These are phyloP conservation scores for Lepeophtheirus salmonis DNA, from an alignment of 1,140 invertebrate genomes.

Conservation along the genomic window DNA sequence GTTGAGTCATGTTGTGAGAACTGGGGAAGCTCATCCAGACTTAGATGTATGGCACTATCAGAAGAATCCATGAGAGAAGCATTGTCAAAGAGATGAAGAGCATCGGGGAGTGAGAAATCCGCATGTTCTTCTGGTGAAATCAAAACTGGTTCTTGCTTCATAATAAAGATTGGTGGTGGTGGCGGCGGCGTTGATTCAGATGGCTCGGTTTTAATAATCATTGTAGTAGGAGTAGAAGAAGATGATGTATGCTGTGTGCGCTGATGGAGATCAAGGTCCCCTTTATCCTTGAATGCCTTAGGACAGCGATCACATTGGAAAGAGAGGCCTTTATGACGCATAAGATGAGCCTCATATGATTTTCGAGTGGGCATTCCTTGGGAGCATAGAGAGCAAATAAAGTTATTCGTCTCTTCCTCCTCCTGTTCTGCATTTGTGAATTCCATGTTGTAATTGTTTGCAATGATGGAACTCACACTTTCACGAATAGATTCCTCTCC, in stretches of 20 bases:
- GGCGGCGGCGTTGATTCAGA: no score
- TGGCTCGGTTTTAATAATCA: no score
- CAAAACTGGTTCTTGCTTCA: conserved; percentile 16
- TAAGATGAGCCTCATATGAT: not conserved
- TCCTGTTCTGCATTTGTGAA: no score
- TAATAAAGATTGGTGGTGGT: no score
- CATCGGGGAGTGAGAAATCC: conserved; percentile 8
- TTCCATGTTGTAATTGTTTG: no score
- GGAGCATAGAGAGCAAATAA: not conserved
- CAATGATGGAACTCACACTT: not conserved
- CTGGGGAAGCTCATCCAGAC: conserved; percentile 7
- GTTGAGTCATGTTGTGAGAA: conserved; percentile 6
- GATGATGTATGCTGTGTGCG: not conserved
- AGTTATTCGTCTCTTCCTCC: not conserved
- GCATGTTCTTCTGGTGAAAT: not conserved
- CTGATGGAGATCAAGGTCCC: not conserved
- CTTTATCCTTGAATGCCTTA: not conserved
- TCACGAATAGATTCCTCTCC: no score
- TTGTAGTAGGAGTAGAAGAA: not conserved
- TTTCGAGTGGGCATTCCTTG: not conserved
- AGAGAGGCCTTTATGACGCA: not conserved
- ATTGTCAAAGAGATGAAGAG: conserved; percentile 11
- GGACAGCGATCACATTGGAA: conserved; percentile 4
- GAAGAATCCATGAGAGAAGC: conserved; percentile 3
- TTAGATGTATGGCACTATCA: conserved; percentile 1